Percentiles rank a stretch among this genome's conserved stretches.
Evolutionary conservation across 2,113 vertebrate genomes (phyloP).

Genomic region (Saguinus midas): DNA sequence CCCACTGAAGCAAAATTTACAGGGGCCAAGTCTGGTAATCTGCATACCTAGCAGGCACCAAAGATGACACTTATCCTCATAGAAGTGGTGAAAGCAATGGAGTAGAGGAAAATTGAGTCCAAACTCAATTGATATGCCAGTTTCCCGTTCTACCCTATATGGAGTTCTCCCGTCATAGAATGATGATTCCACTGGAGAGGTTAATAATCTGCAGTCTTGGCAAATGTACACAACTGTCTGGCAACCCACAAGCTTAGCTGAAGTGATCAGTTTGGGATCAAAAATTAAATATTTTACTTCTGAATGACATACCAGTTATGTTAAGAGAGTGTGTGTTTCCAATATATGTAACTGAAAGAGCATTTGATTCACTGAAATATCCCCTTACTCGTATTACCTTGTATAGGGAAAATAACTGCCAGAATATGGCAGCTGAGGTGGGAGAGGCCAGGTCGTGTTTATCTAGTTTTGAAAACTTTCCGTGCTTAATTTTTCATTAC

Average conservation of each 20-base stretch:
- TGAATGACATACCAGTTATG: constrained; percentile 39
- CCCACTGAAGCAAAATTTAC: not conserved
- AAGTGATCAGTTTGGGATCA: constrained; percentile 20
- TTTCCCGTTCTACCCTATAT: not conserved
- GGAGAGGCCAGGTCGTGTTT: not conserved
- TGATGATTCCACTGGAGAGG: not conserved
- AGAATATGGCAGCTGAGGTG: not conserved
- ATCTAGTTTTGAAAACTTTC: not conserved
- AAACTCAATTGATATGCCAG: fast-evolving
- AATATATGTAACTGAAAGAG: not conserved
- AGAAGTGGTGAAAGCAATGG: not conserved
- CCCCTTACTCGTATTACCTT: not conserved
- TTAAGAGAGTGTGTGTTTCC: constrained; percentile 11
- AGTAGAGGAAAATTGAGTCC: not conserved
- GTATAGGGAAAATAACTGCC: not conserved
- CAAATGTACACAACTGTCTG: not conserved
- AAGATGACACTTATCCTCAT: not conserved
- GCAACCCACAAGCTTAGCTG: not conserved
- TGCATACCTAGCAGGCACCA: not conserved
- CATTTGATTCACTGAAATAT: not conserved
- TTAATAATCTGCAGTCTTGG: not conserved
- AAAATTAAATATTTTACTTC: constrained; percentile 1
- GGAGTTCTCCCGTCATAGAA: not conserved
- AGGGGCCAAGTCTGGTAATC: not conserved
- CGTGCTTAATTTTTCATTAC: not conserved